Base-by-base conservation (phyloP, 2,113 vertebrate species). In the Cyprinodon brontotheroides region DNA sequence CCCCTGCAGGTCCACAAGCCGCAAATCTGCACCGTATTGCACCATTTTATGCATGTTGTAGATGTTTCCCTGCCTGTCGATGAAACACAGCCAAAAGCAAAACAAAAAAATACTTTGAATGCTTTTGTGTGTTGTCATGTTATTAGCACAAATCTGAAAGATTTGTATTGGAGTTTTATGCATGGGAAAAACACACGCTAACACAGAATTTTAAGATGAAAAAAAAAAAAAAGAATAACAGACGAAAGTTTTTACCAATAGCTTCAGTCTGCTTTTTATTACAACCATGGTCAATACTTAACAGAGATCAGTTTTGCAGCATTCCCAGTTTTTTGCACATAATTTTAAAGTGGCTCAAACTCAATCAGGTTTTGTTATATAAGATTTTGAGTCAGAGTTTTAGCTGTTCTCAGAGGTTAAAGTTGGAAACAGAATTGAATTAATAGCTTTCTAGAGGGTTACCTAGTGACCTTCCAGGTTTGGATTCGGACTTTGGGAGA, bases 1-100 rank as follows among this genome's bases (percentile, higher is more conserved):
- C 12, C 92, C 87, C 69, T 95, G 94, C 29, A 89, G 69, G 69
- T 95, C 95, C 17, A 87, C 68, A 48, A 91, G 17, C n/a, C 75
- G 83, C 20, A 94, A 61, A 61, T 95, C 92, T 13, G 93, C 93
- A 53, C 94, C 94, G 11, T 89, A 89, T 84, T 93, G 93, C 89
- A 95, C 87, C 94, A 95, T 95, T 79, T 92, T 90, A 70, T 95
- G 93, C 45, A 95, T 94, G 74, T 94, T 87, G 59, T 81, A 87
- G 53, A 95, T 81, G 65, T 95, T 94, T 8, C 95, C 95, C 72
- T 95, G 92, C 78, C 95, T 95, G 61, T 64, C 39, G 62, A 38
- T n/a, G 81, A 38, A 11, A 68, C 60, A 70, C 48, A 66, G 70
- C 50, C n/a, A 53, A 38, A 79, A 10, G 7, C 17, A 75, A 9